These are phyloP conservation scores for Colostygia pectinataria DNA, from an alignment of 2,888 invertebrate genomes.

Conservation along the genomic window DNA sequence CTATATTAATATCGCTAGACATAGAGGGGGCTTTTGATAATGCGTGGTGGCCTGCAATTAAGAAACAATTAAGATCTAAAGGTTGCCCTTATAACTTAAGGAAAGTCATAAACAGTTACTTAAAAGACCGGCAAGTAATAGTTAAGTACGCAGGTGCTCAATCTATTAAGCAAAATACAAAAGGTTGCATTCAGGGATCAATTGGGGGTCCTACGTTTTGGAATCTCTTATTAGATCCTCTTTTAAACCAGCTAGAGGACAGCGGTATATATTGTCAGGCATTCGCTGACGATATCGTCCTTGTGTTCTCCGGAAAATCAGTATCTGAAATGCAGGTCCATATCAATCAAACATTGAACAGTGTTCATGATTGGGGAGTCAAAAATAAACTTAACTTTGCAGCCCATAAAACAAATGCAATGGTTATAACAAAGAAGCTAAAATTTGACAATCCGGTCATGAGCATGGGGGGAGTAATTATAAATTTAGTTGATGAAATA, in stretches of 20 bases:
- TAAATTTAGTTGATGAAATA: background rate
- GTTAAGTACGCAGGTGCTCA: background rate
- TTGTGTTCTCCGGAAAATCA: background rate
- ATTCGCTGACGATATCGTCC: background rate
- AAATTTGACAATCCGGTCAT: background rate
- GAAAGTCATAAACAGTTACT: background rate
- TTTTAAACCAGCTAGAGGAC: background rate
- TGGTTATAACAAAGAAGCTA: background rate
- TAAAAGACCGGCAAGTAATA: background rate
- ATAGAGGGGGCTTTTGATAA: background rate
- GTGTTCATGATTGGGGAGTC: background rate
- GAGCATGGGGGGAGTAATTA: background rate
- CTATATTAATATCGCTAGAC: no score
- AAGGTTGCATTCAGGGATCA: background rate
- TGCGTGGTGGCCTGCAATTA: background rate
- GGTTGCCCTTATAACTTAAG: background rate
- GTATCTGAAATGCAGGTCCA: background rate
- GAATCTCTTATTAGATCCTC: background rate
- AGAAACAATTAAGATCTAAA: background rate
- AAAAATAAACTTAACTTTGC: background rate
- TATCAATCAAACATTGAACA: background rate
- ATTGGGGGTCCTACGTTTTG: background rate
- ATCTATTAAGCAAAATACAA: background rate
- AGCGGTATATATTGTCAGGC: background rate
- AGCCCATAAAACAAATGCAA: no score